These are phyloP conservation scores for Ammodytes dubius DNA, from an alignment of 2,113 vertebrate species.

Conservation along the genomic window DNA sequence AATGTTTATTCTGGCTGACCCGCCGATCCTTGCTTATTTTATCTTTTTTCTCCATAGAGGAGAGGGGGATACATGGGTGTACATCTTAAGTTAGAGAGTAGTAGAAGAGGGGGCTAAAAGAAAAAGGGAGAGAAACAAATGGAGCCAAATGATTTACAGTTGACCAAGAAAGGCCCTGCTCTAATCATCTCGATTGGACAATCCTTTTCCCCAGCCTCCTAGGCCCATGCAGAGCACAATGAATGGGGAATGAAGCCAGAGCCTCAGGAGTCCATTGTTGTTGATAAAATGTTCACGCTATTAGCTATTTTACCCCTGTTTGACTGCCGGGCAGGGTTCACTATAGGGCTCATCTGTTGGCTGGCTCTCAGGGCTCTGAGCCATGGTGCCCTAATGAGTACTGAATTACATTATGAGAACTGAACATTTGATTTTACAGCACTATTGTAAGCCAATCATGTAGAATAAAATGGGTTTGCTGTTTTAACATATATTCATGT, in stretches of 20 bases:
- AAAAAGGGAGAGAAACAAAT: conserved; percentile 36
- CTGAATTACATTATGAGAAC: conserved; percentile 35
- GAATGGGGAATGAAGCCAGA: background rate
- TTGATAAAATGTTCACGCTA: conserved; percentile 21
- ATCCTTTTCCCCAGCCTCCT: conserved; percentile 27
- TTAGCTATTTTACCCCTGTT: conserved; percentile 32
- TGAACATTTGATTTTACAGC: conserved; percentile 13
- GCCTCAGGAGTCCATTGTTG: conserved; percentile 4
- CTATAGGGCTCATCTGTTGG: background rate
- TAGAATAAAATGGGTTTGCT: conserved; percentile 26
- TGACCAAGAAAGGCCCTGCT: conserved; percentile 27
- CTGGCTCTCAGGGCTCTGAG: conserved; percentile 24
- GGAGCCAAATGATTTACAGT: conserved; percentile 54
- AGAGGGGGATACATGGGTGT: conserved; percentile 37
- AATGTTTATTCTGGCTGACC: conserved; percentile 81
- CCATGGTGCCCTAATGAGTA: conserved; percentile 9
- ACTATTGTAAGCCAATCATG: conserved; percentile 3
- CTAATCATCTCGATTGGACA: conserved; percentile 37
- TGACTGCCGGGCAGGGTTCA: conserved; percentile 36
- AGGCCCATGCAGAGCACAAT: conserved; percentile 14
- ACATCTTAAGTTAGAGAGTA: conserved; percentile 27
- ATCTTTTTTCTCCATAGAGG: conserved; percentile 47
- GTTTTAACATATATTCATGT: conserved; percentile 38
- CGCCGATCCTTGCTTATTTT: conserved; percentile 65
- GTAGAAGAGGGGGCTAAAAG: conserved; percentile 28